These are phyloP conservation scores for Ateles fusciceps DNA, from an alignment of 2,797 vertebrate species.

Conservation along the genomic window DNA sequence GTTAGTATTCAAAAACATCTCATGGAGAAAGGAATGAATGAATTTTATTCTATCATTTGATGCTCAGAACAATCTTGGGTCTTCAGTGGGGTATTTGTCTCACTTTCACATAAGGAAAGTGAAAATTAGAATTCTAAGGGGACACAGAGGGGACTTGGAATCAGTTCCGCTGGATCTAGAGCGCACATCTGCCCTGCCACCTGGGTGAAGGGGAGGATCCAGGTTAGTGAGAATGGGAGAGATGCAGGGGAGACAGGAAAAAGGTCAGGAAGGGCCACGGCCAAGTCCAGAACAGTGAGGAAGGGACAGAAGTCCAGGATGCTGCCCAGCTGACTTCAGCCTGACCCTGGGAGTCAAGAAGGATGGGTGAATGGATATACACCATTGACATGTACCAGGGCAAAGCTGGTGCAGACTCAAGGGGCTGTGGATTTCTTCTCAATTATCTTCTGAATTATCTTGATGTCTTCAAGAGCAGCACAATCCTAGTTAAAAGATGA, in stretches of 20 bases:
- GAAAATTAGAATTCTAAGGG: background rate
- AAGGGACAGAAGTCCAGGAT: too few relatives aligned
- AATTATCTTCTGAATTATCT: too few relatives aligned
- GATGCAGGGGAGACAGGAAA: background rate
- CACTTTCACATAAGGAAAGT: background rate
- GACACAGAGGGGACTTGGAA: background rate
- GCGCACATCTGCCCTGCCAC: background rate
- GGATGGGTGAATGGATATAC: too few relatives aligned
- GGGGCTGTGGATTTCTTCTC: too few relatives aligned
- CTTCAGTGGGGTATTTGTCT: background rate
- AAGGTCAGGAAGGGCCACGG: too few relatives aligned
- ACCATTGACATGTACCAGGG: too few relatives aligned
- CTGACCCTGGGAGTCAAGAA: background rate
- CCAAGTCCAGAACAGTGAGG: too few relatives aligned
- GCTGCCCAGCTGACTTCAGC: too few relatives aligned
- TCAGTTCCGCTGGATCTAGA: background rate
- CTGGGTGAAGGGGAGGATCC: background rate
- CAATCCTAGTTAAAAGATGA: background rate
- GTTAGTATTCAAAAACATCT: background rate
- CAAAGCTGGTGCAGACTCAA: too few relatives aligned
- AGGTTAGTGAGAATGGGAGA: background rate
- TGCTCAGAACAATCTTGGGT: background rate
- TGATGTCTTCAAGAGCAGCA: too few relatives aligned
- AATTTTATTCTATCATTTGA: background rate
- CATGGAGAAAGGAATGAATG: background rate